Percentiles rank a stretch among this genome's conserved stretches.
These are phyloP conservation scores for Triplophysa rosa DNA, from an alignment of 2,113 vertebrate genomes.

Conservation along the genomic window DNA sequence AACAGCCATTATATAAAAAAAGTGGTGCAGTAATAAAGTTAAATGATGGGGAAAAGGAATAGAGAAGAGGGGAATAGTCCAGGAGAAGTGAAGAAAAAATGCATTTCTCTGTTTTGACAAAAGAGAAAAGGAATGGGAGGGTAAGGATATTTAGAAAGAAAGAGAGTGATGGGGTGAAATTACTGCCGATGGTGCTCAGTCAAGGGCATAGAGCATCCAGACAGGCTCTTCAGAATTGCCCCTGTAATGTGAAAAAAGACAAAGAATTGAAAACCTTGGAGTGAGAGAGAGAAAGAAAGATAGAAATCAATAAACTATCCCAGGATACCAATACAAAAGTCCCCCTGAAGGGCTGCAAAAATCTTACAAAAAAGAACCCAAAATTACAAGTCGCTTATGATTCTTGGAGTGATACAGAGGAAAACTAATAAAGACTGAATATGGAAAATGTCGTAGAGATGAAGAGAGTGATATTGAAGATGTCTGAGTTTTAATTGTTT, in stretches of 20 bases:
- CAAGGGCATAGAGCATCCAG: slow-evolving; percentile 37
- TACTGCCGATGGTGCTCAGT: slow-evolving; percentile 25
- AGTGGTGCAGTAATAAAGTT: background rate
- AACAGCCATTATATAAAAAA: slow-evolving; percentile 15
- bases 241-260: slow-evolving; percentile 4
- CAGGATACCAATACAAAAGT: slow-evolving; percentile 13
- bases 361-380: background rate
- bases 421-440: slow-evolving; percentile 9
- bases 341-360: background rate
- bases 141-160: slow-evolving; percentile 25
- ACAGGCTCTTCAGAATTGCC: slow-evolving; percentile 14
- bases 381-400: background rate
- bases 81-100: background rate
- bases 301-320: slow-evolving; percentile 17
- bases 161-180: slow-evolving; percentile 25
- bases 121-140: slow-evolving; percentile 1
- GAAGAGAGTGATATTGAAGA: background rate
- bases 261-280: slow-evolving; percentile 31
- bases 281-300: slow-evolving; percentile 34
- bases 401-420: background rate
- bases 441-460: background rate
- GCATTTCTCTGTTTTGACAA: slow-evolving; percentile 25
- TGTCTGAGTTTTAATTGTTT: background rate
- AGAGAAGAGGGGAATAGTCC: background rate
- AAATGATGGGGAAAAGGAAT: background rate